phyloP scores from a whole-genome alignment of 2,113 vertebrate species.

The Protobothrops mucrosquamatus region DNA sequence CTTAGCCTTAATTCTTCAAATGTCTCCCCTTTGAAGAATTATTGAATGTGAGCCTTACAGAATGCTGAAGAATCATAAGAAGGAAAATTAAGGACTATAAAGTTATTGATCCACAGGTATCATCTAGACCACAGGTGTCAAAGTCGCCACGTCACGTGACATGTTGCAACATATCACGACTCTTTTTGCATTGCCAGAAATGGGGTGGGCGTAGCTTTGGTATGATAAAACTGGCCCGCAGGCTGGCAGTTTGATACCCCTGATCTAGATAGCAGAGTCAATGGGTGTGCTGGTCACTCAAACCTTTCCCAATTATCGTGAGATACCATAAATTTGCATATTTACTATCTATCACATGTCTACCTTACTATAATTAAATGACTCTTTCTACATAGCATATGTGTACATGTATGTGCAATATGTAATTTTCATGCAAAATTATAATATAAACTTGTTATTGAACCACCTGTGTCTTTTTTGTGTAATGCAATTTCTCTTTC shows the following conservation, averaged over 20 bases:
- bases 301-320: neutral
- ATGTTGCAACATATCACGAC: no score
- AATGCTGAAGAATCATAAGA: neutral
- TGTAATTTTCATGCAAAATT: neutral
- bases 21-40: neutral
- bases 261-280: neutral
- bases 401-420: neutral
- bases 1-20: neutral
- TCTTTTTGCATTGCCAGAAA: no score
- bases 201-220: no score
- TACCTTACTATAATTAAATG: neutral
- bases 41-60: neutral
- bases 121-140: neutral
- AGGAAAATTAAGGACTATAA: neutral
- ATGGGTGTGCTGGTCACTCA: neutral
- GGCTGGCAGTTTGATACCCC: no score
- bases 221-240: no score
- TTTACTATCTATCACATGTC: neutral
- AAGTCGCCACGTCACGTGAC: no score
- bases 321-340: neutral
- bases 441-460: neutral
- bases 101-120: neutral
- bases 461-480: neutral
- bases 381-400: neutral
- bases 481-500: neutral